Conservation (phyloP, 2,888 invertebrate species). For the Lathronympha strigana region DNA sequence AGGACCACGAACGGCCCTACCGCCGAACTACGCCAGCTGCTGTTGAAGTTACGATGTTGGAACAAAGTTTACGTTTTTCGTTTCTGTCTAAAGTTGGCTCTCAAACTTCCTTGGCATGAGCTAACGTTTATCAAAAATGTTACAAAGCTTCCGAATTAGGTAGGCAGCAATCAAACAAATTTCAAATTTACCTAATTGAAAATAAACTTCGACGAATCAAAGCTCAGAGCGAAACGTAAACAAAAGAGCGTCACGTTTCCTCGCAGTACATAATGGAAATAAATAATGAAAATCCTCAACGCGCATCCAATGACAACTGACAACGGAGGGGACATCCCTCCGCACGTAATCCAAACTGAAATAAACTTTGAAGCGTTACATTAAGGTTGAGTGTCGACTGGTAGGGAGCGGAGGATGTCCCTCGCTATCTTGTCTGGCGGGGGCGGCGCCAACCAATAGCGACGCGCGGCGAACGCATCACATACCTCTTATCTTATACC, state of each 20-base stretch:
- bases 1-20: neutral
- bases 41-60: constrained; percentile 34
- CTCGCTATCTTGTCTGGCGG: constrained; percentile 82
- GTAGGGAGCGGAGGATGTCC: constrained; percentile 71
- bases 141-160: constrained; percentile 7
- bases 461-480: constrained; percentile 71
- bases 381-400: constrained; percentile 52
- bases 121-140: neutral
- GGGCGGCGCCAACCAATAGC: constrained; percentile 78
- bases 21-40: constrained; percentile 32
- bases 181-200: neutral
- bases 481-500: constrained; percentile 73
- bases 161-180: constrained; percentile 3
- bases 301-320: constrained; percentile 82
- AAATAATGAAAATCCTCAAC: constrained; percentile 76
- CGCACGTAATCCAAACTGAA: constrained; percentile 50
- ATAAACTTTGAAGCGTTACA: constrained; percentile 48
- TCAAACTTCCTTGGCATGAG: constrained; percentile 28
- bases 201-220: constrained; percentile 41
- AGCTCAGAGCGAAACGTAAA: constrained; percentile 38
- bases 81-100: constrained; percentile 31
- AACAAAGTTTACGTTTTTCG: constrained; percentile 37
- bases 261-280: constrained; percentile 61
- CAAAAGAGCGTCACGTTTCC: constrained; percentile 44
- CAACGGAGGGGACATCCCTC: constrained; percentile 80